Percentiles rank a stretch among this genome's conserved stretches.
These are phyloP conservation scores for Stomorhina lunata DNA, from an alignment of 2,888 invertebrate species.

Conservation along the genomic window DNA sequence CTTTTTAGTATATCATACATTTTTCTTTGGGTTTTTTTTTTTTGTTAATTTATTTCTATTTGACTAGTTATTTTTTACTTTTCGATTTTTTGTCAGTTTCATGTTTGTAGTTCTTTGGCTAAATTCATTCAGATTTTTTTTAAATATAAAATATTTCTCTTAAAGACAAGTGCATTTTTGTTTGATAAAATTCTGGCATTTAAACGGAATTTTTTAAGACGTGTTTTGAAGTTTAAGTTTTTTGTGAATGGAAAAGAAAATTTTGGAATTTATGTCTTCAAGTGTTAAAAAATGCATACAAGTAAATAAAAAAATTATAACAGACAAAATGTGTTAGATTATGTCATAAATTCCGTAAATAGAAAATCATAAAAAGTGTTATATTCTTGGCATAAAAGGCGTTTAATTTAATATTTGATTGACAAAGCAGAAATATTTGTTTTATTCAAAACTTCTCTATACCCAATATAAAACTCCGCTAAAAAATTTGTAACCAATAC, in stretches of 20 bases:
- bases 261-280: not conserved
- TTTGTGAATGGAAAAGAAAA: not conserved
- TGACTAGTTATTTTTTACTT: constrained; percentile 45
- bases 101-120: constrained; percentile 50
- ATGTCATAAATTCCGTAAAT: too few relatives aligned
- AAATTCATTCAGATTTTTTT: constrained; percentile 17
- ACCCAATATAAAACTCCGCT: too few relatives aligned
- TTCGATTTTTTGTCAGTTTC: constrained; percentile 49
- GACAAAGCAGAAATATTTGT: too few relatives aligned
- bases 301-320: too few relatives aligned
- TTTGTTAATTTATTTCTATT: constrained; percentile 52
- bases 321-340: too few relatives aligned
- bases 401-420: too few relatives aligned
- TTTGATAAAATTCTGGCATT: constrained; percentile 5
- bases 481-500: too few relatives aligned
- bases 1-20: not conserved
- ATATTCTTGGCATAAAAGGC: too few relatives aligned
- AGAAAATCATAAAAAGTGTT: too few relatives aligned
- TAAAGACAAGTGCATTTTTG: constrained; percentile 38
- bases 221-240: constrained; percentile 16
- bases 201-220: constrained; percentile 9
- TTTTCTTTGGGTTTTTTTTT: not conserved
- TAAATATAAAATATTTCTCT: constrained; percentile 1
- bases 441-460: too few relatives aligned
- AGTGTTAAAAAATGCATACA: too few relatives aligned